phyloP scores from a whole-genome alignment of 2,797 vertebrate species.

The Melanotaenia boesemani region DNA sequence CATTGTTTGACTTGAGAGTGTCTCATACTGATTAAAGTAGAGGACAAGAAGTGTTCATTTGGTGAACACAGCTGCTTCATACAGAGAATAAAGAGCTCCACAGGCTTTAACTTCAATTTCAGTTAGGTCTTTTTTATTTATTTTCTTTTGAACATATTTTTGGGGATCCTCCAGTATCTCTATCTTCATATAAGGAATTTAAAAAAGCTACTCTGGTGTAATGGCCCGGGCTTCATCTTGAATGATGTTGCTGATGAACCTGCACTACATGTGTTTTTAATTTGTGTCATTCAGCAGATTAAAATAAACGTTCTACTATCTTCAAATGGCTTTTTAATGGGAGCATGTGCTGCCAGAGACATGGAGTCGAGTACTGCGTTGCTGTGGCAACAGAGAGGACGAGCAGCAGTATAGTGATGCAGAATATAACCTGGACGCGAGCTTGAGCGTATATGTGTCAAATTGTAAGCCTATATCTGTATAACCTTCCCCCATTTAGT shows the following conservation, averaged over 20 bases:
- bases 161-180: not conserved
- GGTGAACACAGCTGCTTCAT: too few species aligned
- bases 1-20: not conserved
- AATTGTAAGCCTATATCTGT: not conserved
- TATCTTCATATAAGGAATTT: not conserved
- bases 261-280: constrained; percentile 1
- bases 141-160: not conserved
- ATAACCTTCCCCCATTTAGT: not conserved
- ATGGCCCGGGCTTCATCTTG: not conserved
- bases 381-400: constrained; percentile 82
- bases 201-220: not conserved
- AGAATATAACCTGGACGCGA: constrained; percentile 29
- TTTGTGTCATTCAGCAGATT: constrained; percentile 9
- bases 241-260: not conserved
- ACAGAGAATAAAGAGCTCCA: not conserved
- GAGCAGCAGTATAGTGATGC: constrained; percentile 53
- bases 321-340: constrained; percentile 45
- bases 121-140: not conserved
- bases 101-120: not conserved
- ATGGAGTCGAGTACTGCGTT: constrained; percentile 76
- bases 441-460: not conserved
- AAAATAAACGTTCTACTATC: constrained; percentile 8
- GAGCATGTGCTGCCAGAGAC: constrained; percentile 74
- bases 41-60: too few species aligned
- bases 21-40: too few species aligned